Evolutionary conservation across 2,888 invertebrate genomes (phyloP), one percentile per base, ranked within the genome.

Genomic region (Habroteleia sp.): DNA sequence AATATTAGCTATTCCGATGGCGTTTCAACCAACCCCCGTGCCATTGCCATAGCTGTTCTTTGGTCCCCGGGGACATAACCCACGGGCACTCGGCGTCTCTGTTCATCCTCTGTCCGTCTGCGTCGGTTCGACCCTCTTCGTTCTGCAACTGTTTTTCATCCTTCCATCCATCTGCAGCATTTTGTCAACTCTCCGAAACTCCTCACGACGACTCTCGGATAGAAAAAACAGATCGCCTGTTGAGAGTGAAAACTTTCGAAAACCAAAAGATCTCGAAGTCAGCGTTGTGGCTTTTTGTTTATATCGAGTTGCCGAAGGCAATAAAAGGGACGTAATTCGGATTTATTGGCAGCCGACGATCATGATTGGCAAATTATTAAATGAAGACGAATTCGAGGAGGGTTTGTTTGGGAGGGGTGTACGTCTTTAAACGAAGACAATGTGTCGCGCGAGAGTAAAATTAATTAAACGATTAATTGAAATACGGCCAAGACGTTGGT

Each of bases 1-100:
- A 80, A 82, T 82, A 83, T 83, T 83, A 83, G 82, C 79, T 82
- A 83, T 83, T 83, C 83, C 79, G 78, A 77, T 75, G 79, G 81
- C 78, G 83, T 83, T 81, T 75, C 74, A 71, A 79, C 76, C 78
- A 74, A 79, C 79, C 78, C 77, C 74, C 73, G 73, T 79, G 66
- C 76, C 76, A 78, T 76, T 75, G 77, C 78, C 77, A 71, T 75
- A 62, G 77, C 76, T 77, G 77, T 72, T 79, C 77, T 76, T 76
- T 77, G 74, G 74, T 75, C 78, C 73, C 78, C 63, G 66, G 69
- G 50, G 71, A 58, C 73, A 74, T 56, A 74, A 74, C 74, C 74
- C 74, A 48, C 27, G 62, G 37, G 66, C 31, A 65, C 8, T 25
- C 41, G 50, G 35, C 60, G 39, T 68, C 37, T 46, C 56, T 29